These are phyloP conservation scores for Bombus turneri DNA, from an alignment of 1,140 invertebrate species.

Conservation along the genomic window DNA sequence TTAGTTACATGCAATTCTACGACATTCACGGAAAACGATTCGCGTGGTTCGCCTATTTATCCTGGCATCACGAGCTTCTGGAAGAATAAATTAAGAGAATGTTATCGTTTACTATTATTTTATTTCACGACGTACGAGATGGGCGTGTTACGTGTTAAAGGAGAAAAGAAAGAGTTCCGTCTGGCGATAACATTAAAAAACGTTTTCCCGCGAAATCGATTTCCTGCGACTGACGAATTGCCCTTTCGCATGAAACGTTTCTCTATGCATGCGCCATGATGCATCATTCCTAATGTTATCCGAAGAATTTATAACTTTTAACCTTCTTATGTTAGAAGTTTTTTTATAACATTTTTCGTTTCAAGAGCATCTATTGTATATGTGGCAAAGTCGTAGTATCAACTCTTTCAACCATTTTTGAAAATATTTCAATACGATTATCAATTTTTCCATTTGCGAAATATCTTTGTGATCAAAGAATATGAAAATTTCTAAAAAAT, in stretches of 20 bases:
- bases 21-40: constrained; percentile 27
- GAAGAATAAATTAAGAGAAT: constrained; percentile 47
- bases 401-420: no score
- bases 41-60: constrained; percentile 42
- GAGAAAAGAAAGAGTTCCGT: not conserved
- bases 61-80: constrained; percentile 20
- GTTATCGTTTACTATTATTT: constrained; percentile 34
- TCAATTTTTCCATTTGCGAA: no score
- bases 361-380: no score
- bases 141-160: not conserved
- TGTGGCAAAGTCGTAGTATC: no score
- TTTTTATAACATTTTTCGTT: not conserved
- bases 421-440: no score
- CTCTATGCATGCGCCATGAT: not conserved
- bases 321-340: not conserved
- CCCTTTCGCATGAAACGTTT: constrained; percentile 10
- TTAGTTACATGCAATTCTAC: not conserved
- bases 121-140: not conserved
- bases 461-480: no score
- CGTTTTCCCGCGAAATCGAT: constrained; percentile 41
- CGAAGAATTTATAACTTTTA: no score
- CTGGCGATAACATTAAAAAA: constrained; percentile 18
- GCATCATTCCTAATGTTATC: not conserved
- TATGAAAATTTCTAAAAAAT: no score
- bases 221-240: constrained; percentile 45